These are phyloP conservation scores for Poicephalus gulielmi DNA, from an alignment of 2,113 vertebrate species.

Conservation along the genomic window DNA sequence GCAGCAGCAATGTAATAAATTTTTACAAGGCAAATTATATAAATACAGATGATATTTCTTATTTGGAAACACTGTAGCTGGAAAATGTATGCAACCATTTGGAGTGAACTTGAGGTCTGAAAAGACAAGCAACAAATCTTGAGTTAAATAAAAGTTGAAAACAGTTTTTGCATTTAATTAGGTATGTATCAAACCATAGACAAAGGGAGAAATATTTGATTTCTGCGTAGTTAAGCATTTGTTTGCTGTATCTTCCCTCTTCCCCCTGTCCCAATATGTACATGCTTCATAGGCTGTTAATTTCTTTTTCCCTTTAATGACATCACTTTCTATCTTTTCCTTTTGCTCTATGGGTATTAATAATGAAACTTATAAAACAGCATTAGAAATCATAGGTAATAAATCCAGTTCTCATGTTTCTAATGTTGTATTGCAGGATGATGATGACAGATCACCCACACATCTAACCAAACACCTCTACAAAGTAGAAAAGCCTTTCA, in stretches of 20 bases:
- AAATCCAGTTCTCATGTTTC: background rate
- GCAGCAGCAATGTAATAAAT: background rate
- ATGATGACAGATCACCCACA: slow-evolving; percentile 85
- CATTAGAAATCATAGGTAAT: background rate
- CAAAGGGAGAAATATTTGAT: background rate
- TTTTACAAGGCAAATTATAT: background rate
- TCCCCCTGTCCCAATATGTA: accelerated
- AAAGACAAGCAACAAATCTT: background rate
- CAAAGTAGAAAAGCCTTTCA: slow-evolving; percentile 90
- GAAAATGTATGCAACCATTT: background rate
- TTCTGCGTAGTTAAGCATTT: background rate
- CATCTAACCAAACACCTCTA: slow-evolving; percentile 85
- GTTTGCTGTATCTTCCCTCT: background rate
- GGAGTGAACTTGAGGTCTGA: background rate
- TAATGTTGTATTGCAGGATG: slow-evolving; percentile 75
- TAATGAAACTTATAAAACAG: background rate
- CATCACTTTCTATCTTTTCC: background rate
- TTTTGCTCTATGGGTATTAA: background rate
- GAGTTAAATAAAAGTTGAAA: background rate
- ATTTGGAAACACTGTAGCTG: background rate
- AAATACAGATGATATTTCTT: background rate
- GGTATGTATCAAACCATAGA: background rate
- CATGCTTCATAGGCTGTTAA: background rate
- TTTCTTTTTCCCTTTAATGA: background rate
- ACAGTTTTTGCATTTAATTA: background rate